Evolutionary conservation across 2,797 vertebrate genomes (phyloP).

Genomic region (Acrossocheilus wenchowensis): DNA sequence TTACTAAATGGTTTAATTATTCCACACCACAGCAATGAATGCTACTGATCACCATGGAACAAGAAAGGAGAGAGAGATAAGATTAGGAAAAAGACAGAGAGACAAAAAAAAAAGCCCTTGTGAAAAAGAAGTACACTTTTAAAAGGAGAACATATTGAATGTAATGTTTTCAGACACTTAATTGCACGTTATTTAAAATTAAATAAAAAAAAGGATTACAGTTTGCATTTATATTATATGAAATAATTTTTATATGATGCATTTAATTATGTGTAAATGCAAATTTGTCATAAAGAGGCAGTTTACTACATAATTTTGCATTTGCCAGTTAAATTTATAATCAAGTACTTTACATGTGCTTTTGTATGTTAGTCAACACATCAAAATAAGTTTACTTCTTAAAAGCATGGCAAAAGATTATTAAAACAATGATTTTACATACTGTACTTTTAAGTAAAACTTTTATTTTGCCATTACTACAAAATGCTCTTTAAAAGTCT

Average conservation of each 20-base stretch:
- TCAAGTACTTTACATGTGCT: too few species aligned
- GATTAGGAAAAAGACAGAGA: conserved; percentile 14
- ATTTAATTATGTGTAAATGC: background rate
- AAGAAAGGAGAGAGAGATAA: background rate
- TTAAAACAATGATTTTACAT: too few species aligned
- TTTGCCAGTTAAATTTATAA: too few species aligned
- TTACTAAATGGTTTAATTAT: conserved; percentile 50
- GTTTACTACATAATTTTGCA: too few species aligned
- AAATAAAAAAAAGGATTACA: background rate
- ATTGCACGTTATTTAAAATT: background rate
- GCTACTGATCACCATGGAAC: background rate
- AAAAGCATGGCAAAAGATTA: too few species aligned
- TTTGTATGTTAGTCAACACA: too few species aligned
- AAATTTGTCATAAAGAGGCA: background rate
- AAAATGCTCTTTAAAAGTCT: background rate
- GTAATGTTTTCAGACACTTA: background rate
- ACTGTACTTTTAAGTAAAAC: background rate
- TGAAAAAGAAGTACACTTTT: background rate
- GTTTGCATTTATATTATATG: background rate
- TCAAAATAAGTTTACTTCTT: too few species aligned
- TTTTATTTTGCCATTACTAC: background rate
- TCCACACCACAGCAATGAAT: conserved; percentile 20
- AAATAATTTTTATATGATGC: too few species aligned
- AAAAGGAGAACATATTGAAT: background rate
- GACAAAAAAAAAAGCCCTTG: background rate